Evolutionary conservation across 2,888 invertebrate genomes (phyloP).

Genomic region (Corbicula japonica): DNA sequence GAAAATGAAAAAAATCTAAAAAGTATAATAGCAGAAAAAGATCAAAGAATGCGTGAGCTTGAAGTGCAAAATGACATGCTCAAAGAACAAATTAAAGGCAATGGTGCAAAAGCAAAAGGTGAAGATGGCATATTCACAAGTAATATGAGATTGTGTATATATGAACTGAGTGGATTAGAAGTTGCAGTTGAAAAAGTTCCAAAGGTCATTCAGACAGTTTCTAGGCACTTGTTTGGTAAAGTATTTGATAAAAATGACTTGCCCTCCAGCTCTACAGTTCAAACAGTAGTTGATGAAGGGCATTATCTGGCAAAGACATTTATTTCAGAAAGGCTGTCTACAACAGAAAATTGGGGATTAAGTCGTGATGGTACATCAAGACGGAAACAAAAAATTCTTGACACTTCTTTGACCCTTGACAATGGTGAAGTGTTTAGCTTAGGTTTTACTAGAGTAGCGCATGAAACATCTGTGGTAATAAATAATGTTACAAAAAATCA

Average conservation of each 20-base stretch:
- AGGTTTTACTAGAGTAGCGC: slow-evolving; percentile 33
- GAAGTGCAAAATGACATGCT: too few species aligned
- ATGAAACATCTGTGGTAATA: slow-evolving; percentile 45
- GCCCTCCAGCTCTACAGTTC: slow-evolving; percentile 6
- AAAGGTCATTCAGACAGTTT: slow-evolving; percentile 6
- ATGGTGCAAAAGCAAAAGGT: slow-evolving; percentile 20
- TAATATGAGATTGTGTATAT: too few species aligned
- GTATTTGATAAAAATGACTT: background rate
- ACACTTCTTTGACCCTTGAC: slow-evolving; percentile 50
- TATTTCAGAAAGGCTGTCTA: slow-evolving; percentile 23
- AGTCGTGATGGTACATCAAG: slow-evolving; percentile 49
- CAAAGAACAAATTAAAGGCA: too few species aligned
- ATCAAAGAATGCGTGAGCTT: too few species aligned
- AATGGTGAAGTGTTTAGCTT: slow-evolving; percentile 47
- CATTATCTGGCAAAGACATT: slow-evolving; percentile 44
- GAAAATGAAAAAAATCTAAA: too few species aligned
- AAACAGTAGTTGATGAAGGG: slow-evolving; percentile 31
- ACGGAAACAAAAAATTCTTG: slow-evolving; percentile 53
- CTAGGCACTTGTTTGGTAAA: slow-evolving; percentile 1
- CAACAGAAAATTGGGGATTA: slow-evolving; percentile 42
- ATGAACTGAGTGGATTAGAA: slow-evolving; percentile 35
- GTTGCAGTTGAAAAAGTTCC: slow-evolving; percentile 34
- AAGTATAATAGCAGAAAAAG: too few species aligned
- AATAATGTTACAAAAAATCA: slow-evolving; percentile 39
- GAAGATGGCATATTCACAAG: slow-evolving; percentile 1